These are phyloP conservation scores for Mycteria americana DNA, from an alignment of 2,797 vertebrate genomes.

Conservation along the genomic window DNA sequence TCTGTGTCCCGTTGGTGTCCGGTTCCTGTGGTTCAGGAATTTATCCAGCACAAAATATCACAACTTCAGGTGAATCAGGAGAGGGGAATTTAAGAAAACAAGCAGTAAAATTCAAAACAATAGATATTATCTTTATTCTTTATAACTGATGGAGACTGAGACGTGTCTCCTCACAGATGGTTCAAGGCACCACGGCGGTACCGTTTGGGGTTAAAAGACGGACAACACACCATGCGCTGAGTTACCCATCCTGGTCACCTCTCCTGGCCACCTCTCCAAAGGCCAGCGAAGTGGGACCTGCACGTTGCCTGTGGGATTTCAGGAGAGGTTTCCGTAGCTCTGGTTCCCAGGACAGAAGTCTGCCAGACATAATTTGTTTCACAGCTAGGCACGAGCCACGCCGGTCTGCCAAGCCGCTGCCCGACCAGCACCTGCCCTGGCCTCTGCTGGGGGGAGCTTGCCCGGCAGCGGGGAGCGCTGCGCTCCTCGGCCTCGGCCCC, in stretches of 20 bases:
- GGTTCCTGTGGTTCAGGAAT: background rate
- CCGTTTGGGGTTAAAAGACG: background rate
- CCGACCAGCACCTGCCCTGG: background rate
- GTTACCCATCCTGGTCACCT: background rate
- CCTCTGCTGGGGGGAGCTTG: background rate
- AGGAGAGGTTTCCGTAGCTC: background rate
- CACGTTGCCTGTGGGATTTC: background rate
- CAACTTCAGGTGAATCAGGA: background rate
- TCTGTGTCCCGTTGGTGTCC: background rate
- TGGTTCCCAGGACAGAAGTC: background rate
- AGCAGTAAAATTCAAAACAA: background rate
- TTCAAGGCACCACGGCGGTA: background rate
- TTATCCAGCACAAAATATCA: background rate
- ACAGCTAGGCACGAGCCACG: background rate
- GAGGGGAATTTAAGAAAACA: background rate
- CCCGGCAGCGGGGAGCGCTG: background rate
- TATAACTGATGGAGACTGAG: background rate
- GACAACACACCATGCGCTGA: fast-evolving
- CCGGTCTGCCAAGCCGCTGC: background rate
- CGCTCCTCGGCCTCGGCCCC: background rate
- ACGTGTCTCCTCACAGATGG: fast-evolving
- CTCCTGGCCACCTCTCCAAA: background rate
- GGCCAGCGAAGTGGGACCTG: background rate
- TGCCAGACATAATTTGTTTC: background rate
- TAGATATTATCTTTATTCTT: background rate